Evolutionary conservation across 2,888 invertebrate species (phyloP).

Genomic region (Pocota personata): DNA sequence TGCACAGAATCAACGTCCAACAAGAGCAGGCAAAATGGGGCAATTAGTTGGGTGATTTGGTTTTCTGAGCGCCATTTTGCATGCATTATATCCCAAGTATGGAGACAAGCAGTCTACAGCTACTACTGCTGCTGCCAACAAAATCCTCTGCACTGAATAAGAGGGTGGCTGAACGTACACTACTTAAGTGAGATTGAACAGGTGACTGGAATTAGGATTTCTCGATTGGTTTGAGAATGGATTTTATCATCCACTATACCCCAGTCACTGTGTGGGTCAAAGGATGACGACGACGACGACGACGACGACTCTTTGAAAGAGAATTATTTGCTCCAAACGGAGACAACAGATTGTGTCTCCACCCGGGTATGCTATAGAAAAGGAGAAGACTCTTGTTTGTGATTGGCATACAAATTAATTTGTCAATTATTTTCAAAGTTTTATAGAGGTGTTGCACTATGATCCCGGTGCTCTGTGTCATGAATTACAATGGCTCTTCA

Average conservation of each 20-base stretch:
- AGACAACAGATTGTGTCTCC: slow-evolving; percentile 69
- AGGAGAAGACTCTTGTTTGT: slow-evolving; percentile 57
- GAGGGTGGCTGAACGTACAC: slow-evolving; percentile 51
- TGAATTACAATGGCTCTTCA: slow-evolving; percentile 73
- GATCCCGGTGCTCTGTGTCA: slow-evolving; percentile 65
- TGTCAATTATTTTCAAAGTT: slow-evolving; percentile 73
- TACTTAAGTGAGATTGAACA: slow-evolving; percentile 72
- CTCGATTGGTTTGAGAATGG: slow-evolving; percentile 27
- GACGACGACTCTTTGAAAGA: slow-evolving; percentile 49
- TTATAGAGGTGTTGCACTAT: slow-evolving; percentile 73
- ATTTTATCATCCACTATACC: slow-evolving; percentile 2
- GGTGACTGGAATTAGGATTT: slow-evolving; percentile 71
- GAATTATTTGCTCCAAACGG: slow-evolving; percentile 63
- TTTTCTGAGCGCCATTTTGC: slow-evolving; percentile 71
- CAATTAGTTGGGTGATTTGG: slow-evolving; percentile 74
- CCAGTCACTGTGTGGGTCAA: slow-evolving; percentile 43
- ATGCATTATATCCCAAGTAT: slow-evolving; percentile 60
- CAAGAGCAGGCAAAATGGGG: slow-evolving; percentile 54
- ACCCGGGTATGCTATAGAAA: slow-evolving; percentile 8
- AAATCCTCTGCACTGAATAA: not conserved
- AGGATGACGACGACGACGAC: slow-evolving; percentile 34
- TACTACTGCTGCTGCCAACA: slow-evolving; percentile 47
- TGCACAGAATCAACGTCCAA: slow-evolving; percentile 61
- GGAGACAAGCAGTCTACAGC: slow-evolving; percentile 70
- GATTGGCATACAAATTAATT: slow-evolving; percentile 74